These are phyloP conservation scores for Colletes latitarsis DNA, from an alignment of 1,140 invertebrate species.

Conservation along the genomic window DNA sequence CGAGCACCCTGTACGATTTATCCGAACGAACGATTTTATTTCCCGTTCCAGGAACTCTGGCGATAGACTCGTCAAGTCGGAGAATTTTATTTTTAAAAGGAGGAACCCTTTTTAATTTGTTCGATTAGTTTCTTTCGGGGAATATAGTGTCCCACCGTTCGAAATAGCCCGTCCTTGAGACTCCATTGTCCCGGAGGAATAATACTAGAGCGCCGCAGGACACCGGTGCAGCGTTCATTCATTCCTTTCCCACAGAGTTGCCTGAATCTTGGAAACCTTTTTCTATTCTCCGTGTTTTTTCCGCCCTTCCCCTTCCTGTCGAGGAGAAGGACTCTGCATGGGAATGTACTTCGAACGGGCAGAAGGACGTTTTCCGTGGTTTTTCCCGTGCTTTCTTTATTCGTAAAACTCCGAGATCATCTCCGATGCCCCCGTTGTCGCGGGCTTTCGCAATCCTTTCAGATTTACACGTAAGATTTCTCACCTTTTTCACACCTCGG, in stretches of 20 bases:
- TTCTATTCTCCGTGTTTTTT: slow-evolving; percentile 74
- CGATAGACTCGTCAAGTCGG: not conserved
- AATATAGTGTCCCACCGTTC: not conserved
- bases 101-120: slow-evolving; percentile 54
- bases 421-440: slow-evolving; percentile 49
- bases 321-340: slow-evolving; percentile 54
- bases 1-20: too few relatives aligned
- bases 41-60: not conserved
- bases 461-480: slow-evolving; percentile 65
- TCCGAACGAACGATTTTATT: not conserved
- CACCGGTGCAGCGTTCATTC: slow-evolving; percentile 60
- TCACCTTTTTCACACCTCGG: slow-evolving; percentile 59
- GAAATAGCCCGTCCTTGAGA: slow-evolving; percentile 52
- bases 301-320: slow-evolving; percentile 46
- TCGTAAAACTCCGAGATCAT: slow-evolving; percentile 57
- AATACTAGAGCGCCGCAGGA: slow-evolving; percentile 69
- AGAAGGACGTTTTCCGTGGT: slow-evolving; percentile 38
- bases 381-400: slow-evolving; percentile 55
- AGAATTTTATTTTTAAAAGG: not conserved
- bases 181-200: slow-evolving; percentile 69
- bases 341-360: slow-evolving; percentile 53
- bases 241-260: slow-evolving; percentile 77
- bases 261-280: slow-evolving; percentile 76
- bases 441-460: slow-evolving; percentile 72
- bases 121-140: slow-evolving; percentile 39